Base-by-base conservation (phyloP, 2,888 invertebrate species). In the Argyra leucocephala region DNA sequence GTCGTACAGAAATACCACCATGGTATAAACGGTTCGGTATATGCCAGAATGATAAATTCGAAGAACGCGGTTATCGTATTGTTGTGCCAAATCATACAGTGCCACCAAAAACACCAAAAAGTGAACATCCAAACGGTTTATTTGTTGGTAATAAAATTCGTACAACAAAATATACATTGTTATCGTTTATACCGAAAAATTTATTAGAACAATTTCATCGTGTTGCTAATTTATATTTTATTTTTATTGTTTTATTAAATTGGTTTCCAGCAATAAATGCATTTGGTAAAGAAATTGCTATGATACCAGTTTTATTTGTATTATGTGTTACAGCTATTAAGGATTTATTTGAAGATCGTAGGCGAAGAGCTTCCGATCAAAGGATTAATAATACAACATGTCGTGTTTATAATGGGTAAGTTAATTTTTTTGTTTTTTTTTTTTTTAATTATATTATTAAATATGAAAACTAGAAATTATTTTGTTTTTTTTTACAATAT, bases 151-250 rank as follows among this genome's bases (percentile, higher is more conserved):
- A 96, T 79, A 86, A 89, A 81, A 89, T 96, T 76, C 86, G 93
- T 78, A 96, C 96, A 79, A 95, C 95, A 64, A 96, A 97, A 81
- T 98, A 98, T 80, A 95, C 95, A 24, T 76, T 93, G 67, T 82
- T 96, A 71, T 95, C 93, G 72, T 98, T 98, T 82, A 82, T 98
- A 76, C 96, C 97, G 66, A 91, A 96, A 81, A 97, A 97, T 81
- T 83, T 98, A 68, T 86, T 96, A 80, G 96, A 97, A 82, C 97
- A 98, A 82, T 96, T 98, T 80, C 96, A 96, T 81, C 87, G 97
- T 69, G 93, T 96, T 76, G 97, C 97, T 69, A 98, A 98, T 84
- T 84, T 98, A 75, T 98, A 97, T 83, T 98, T 98, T 81, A 90
- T 97, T 76, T 93, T 96, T 77, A 96, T 98, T 77, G 95, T 96